Evolutionary conservation across 2,113 vertebrate genomes (phyloP).

Genomic region (Aphyosemion australe): DNA sequence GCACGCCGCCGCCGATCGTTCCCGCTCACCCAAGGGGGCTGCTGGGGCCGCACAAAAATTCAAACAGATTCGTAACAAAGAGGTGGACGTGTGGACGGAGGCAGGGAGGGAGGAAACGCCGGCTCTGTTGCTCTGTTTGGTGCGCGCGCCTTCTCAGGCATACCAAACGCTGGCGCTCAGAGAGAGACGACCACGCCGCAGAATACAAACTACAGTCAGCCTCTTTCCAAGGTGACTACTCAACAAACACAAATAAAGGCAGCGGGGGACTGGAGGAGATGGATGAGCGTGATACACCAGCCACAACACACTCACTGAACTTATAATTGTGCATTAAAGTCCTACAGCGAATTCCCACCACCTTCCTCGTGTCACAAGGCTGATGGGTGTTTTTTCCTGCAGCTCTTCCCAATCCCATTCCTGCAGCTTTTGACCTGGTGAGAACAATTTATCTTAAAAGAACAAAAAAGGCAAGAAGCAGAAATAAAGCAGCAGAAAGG

Average conservation of each 20-base stretch:
- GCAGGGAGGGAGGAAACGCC: slow-evolving; percentile 39
- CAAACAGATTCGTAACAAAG: slow-evolving; percentile 56
- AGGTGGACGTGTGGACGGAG: slow-evolving; percentile 39
- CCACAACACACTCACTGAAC: not conserved
- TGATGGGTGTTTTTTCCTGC: too few species aligned
- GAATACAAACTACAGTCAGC: slow-evolving; percentile 70
- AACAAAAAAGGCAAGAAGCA: not conserved
- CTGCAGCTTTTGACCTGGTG: not conserved
- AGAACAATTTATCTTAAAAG: slow-evolving; percentile 18
- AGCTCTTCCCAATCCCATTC: not conserved
- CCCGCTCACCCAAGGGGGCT: slow-evolving; percentile 23
- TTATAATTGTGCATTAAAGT: slow-evolving; percentile 12
- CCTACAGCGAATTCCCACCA: slow-evolving; percentile 2
- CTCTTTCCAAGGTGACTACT: slow-evolving; percentile 63
- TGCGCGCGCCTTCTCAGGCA: slow-evolving; percentile 42
- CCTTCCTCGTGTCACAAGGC: not conserved
- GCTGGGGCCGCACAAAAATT: slow-evolving; percentile 40
- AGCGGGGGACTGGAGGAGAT: slow-evolving; percentile 8
- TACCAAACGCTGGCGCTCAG: slow-evolving; percentile 42
- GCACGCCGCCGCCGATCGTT: slow-evolving; percentile 21
- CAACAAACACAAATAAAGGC: slow-evolving; percentile 18
- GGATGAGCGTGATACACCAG: slow-evolving; percentile 3
- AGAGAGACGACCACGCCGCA: slow-evolving; percentile 25
- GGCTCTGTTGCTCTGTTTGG: slow-evolving; percentile 52
- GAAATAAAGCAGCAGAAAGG: not conserved